phyloP scores from a whole-genome alignment of 2,113 vertebrate genomes.

The Microcebus tavaratra region DNA sequence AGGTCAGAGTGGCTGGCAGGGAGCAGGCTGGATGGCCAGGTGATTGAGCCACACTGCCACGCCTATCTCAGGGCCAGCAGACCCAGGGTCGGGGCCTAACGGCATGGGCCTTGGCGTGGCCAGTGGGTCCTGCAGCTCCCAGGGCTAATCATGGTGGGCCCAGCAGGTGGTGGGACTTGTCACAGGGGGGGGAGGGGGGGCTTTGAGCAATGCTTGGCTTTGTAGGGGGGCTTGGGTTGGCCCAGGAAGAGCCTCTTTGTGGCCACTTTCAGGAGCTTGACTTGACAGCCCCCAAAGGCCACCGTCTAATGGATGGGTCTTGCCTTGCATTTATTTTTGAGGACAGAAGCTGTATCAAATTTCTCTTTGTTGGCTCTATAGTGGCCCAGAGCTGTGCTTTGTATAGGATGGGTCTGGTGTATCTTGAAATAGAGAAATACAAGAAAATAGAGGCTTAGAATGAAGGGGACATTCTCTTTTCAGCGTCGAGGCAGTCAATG shows the following conservation, averaged over 20 bases:
- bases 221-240: background rate
- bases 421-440: background rate
- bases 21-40: background rate
- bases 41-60: background rate
- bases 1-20: background rate
- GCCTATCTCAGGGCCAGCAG: background rate
- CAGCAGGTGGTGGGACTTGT: background rate
- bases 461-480: too few relatives aligned
- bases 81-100: too few relatives aligned
- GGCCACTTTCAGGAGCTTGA: background rate
- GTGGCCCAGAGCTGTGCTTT: too few relatives aligned
- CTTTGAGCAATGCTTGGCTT: fast-evolving
- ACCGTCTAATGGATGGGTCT: background rate
- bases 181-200: background rate
- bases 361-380: background rate
- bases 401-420: background rate
- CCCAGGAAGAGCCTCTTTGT: background rate
- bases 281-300: background rate
- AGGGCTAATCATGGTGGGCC: background rate
- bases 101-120: background rate
- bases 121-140: background rate
- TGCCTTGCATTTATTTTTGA: background rate
- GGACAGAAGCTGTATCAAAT: background rate
- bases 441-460: background rate
- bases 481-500: background rate